Conservation (phyloP, 2,797 vertebrate genomes). For the Chrosomus eos region DNA sequence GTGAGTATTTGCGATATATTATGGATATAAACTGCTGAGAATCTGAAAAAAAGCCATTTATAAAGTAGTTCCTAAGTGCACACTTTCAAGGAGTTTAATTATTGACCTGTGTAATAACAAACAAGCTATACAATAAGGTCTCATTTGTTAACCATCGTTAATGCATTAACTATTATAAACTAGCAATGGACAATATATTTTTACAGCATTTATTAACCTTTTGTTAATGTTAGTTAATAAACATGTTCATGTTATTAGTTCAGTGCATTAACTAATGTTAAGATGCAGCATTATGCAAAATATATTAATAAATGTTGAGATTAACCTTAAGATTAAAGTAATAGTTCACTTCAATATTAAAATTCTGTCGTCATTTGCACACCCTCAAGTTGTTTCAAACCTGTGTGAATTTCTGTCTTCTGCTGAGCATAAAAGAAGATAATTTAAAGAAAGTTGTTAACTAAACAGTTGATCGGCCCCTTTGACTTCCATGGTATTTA, state of each 20-base stretch:
- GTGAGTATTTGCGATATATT: constrained; percentile 79
- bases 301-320: neutral
- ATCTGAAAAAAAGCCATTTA: neutral
- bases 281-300: neutral
- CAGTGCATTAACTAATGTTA: neutral
- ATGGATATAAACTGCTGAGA: neutral
- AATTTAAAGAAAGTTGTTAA: no score
- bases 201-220: neutral
- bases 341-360: no score
- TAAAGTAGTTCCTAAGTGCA: neutral
- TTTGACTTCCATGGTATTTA: no score
- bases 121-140: neutral
- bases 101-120: neutral
- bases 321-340: neutral
- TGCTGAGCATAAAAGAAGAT: no score
- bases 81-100: neutral
- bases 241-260: neutral
- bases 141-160: neutral
- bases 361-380: no score
- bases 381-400: no score
- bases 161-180: neutral
- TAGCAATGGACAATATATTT: neutral
- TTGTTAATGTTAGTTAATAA: neutral
- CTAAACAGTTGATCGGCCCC: no score
- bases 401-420: no score